Percentiles rank a stretch among this genome's conserved stretches.
Conservation (phyloP, 2,888 invertebrate genomes). For the Idaea biselata region DNA sequence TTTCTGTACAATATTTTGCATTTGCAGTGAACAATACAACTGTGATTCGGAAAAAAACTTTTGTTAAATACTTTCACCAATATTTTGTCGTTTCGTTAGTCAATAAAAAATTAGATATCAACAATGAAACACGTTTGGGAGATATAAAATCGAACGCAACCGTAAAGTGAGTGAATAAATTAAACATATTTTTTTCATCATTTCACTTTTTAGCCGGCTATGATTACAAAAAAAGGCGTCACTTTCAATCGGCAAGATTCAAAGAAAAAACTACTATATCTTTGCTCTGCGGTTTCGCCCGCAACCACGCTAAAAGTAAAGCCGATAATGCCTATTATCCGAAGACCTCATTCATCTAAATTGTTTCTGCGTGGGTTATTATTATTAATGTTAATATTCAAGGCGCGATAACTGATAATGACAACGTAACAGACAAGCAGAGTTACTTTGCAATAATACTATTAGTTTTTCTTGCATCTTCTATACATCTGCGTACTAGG, state of each 20-base stretch:
- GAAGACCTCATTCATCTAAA: too few relatives aligned
- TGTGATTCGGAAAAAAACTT: slow-evolving; percentile 34
- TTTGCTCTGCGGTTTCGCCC: too few relatives aligned
- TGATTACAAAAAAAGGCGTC: background rate
- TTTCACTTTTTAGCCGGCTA: background rate
- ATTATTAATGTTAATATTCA: too few relatives aligned
- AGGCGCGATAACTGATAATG: too few relatives aligned
- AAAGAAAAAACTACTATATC: background rate
- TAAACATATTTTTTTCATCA: slow-evolving; percentile 31
- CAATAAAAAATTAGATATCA: slow-evolving; percentile 37
- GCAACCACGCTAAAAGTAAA: too few relatives aligned
- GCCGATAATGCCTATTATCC: too few relatives aligned
- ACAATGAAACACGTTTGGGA: slow-evolving; percentile 58
- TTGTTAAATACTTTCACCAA: slow-evolving; percentile 57
- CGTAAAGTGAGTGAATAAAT: slow-evolving; percentile 51
- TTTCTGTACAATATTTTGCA: slow-evolving; percentile 28
- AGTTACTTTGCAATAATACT: too few relatives aligned
- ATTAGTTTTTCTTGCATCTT: too few relatives aligned
- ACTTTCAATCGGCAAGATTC: background rate
- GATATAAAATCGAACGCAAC: slow-evolving; percentile 49
- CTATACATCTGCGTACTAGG: too few relatives aligned
- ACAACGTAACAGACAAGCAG: too few relatives aligned
- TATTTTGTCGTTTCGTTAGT: slow-evolving; percentile 45
- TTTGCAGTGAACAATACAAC: slow-evolving; percentile 31
- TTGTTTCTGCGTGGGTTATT: too few relatives aligned